Percentiles rank a stretch among this genome's conserved stretches.
phyloP scores from a whole-genome alignment of 2,888 invertebrate species.

The Nephrotoma appendiculata region DNA sequence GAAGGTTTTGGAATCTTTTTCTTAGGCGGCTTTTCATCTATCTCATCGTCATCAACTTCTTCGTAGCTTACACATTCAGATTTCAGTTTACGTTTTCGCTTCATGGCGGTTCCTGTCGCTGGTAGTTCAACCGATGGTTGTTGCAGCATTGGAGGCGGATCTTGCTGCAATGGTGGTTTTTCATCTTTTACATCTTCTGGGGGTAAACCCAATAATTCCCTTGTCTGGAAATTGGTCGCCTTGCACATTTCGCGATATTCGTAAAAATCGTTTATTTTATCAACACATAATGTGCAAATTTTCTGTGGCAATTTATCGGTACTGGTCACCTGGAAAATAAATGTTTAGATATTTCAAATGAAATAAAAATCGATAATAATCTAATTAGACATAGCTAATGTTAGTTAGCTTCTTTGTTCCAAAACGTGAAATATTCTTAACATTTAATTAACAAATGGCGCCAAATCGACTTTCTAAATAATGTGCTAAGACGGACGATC shows the following conservation, averaged over 20 bases:
- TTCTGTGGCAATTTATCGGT: conserved; percentile 46
- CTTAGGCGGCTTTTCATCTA: conserved; percentile 9
- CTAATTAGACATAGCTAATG: neutral
- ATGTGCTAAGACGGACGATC: neutral
- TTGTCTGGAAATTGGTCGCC: conserved; percentile 37
- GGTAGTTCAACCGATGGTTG: neutral
- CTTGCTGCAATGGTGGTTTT: conserved; percentile 16
- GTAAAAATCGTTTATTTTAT: conserved; percentile 46
- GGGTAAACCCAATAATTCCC: conserved; percentile 28
- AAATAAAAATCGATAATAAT: neutral
- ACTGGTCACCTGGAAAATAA: conserved; percentile 32
- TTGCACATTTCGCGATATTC: conserved; percentile 43
- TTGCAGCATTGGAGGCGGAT: neutral
- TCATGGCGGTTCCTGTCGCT: neutral
- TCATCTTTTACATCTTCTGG: conserved; percentile 6
- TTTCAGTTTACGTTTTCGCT: neutral
- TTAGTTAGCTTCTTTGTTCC: neutral
- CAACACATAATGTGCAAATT: conserved; percentile 43
- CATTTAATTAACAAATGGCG: neutral
- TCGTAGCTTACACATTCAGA: conserved; percentile 5
- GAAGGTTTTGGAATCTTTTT: conserved; percentile 9
- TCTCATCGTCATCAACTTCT: conserved; percentile 11
- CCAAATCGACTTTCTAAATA: neutral
- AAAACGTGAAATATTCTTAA: neutral
- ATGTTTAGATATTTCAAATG: neutral